These are phyloP conservation scores for Cherax quadricarinatus DNA, from an alignment of 1,140 invertebrate species.

Conservation along the genomic window DNA sequence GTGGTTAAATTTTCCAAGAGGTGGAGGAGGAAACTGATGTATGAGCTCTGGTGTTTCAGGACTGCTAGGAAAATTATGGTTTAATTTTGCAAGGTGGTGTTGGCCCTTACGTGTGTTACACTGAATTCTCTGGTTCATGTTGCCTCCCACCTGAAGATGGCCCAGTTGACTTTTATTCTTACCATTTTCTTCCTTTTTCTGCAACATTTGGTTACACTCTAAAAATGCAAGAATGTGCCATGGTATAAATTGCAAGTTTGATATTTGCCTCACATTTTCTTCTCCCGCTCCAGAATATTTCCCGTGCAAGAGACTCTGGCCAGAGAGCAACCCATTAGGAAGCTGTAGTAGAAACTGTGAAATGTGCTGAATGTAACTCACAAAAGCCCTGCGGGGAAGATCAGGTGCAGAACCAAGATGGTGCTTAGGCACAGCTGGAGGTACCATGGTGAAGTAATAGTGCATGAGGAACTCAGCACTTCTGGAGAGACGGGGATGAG, in stretches of 20 bases:
- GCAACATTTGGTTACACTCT: no score
- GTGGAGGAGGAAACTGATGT: no score
- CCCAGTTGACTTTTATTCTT: no score
- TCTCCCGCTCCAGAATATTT: background rate
- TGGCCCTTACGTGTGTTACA: no score
- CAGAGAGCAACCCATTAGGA: background rate
- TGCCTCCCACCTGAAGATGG: no score
- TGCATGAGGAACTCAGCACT: background rate
- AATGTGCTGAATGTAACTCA: no score
- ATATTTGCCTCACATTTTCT: background rate
- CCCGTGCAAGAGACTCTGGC: background rate
- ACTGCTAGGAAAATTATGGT: no score
- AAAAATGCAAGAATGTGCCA: background rate
- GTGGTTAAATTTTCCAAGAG: no score
- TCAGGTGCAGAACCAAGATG: background rate
- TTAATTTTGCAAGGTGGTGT: background rate
- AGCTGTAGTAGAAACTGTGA: no score
- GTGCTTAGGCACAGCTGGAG: background rate
- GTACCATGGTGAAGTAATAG: conserved; percentile 5
- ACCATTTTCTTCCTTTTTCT: no score
- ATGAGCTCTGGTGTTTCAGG: no score
- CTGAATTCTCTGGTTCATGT: no score
- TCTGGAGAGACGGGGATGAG: background rate
- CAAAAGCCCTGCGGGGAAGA: background rate
- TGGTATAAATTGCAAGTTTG: background rate